Percentiles rank a stretch among this genome's conserved stretches.
Conservation (phyloP, 2,797 vertebrate genomes). For the Hypotaenidia okinawae region DNA sequence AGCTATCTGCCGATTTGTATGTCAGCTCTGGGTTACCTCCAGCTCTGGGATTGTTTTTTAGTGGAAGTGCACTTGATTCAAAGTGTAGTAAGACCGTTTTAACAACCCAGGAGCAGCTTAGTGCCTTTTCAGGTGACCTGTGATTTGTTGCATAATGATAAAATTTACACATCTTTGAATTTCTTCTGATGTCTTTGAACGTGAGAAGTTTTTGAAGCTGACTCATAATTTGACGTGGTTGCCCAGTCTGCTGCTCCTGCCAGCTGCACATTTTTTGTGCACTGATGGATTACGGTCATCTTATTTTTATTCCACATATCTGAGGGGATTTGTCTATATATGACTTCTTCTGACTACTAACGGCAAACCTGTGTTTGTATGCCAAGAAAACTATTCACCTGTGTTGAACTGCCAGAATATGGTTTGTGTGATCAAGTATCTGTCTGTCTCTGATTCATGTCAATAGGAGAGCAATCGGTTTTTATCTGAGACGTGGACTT, state of each 20-base stretch:
- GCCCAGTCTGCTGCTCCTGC: background rate
- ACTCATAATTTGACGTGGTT: background rate
- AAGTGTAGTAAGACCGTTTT: background rate
- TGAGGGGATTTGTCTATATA: background rate
- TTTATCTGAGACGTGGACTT: background rate
- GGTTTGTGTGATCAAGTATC: background rate
- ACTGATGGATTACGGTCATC: background rate
- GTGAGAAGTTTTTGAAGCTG: background rate
- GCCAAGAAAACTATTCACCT: background rate
- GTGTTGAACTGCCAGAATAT: background rate
- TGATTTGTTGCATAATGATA: background rate
- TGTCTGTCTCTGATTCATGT: background rate
- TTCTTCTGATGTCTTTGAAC: background rate
- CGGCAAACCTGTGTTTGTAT: background rate
- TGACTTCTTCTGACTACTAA: background rate
- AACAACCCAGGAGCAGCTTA: background rate
- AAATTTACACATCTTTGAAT: background rate
- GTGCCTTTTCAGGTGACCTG: constrained; percentile 16
- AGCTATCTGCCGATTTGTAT: background rate
- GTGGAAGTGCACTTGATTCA: background rate
- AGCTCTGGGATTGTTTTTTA: background rate
- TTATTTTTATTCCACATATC: background rate
- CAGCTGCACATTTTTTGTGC: background rate
- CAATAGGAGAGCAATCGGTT: background rate
- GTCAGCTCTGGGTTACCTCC: background rate